Base-by-base conservation (phyloP, 2,888 invertebrate genomes). In the Ormyrus rosae region DNA sequence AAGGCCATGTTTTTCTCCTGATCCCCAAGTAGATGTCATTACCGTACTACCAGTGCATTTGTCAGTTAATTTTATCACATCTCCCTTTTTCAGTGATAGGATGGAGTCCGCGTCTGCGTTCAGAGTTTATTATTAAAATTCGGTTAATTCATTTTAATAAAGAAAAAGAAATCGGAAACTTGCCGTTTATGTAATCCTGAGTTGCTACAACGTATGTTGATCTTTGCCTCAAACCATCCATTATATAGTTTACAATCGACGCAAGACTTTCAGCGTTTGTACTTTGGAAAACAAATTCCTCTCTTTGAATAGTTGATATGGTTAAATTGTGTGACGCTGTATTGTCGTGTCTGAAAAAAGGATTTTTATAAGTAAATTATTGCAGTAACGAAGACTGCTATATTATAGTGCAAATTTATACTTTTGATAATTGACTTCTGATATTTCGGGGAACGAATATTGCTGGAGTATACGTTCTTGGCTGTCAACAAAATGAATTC, bases 401-500 rank as follows among this genome's bases (percentile, higher is more conserved):
- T 19, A 58, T 53, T 67, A 34, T 53, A 13, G 11, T 45, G 19
- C 13, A 13, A 19, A 45, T 4, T 64, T 5, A 50, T 87, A 92
- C 91, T 91, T 91, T 84, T 91, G 90, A 86, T 93, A 94, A 55
- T 93, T 93, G 70, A 97, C 95, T 74, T 95, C 94, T 0, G 95
- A 94, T 34, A 98, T 94, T 92, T 98, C 98, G 6, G 96, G 94
- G 91, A 96, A 99, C 7, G 95, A 94, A 85, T 96, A 92, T 92
- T 98, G 98, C 58, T 97, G 92, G 64, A 98, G 92, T 83, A 98
- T 96, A 89, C 96, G 96, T 90, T 98, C 98, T 85, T 96, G 94
- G 90, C 98, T 96, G 91, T 98, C 98, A 0, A 98, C 96, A 76
- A 98, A 95, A 87, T 96, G 98, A 73, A 98, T 94, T 2, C 98